Evolutionary conservation across 2,113 vertebrate genomes (phyloP), one percentile per base, ranked within the genome.

Genomic region (Prunella fulvescens): DNA sequence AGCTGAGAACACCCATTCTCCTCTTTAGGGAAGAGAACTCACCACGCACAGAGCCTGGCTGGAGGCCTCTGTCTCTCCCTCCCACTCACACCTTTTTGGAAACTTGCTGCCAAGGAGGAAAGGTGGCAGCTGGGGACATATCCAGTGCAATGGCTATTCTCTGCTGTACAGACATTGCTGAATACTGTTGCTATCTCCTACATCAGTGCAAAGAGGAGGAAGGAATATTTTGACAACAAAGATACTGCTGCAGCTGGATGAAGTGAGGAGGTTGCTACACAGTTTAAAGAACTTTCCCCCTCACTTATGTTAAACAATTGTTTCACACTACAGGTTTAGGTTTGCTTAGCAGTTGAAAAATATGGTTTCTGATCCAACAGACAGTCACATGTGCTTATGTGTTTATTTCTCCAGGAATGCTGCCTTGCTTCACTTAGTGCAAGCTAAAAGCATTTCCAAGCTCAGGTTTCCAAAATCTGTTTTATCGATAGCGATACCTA

Each of bases 171-270:
- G 72, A 35, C 7, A 0, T 6, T 56, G 74, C 74, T 65, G 60
- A 66, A 60, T 39, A 20, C 65, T 50, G 53, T 6, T 37, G 28
- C 76, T 60, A 76, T 29, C 35, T 54, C 7, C 2, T 40, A 24
- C 45, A 81, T 51, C 61, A 35, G 57, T 29, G 48, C n/a, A 60
- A 71, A 67, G 48, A 48, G 39, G 54, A 9, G 10, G 20, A 84
- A 81, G 65, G 65, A 87, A 25, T 92, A 94, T 93, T 95, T 93
- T 87, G 73, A 76, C 69, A 89, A 81, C 60, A 89, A 92, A 93
- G 56, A 93, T n/a, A 42, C 22, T 53, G 61, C 16, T 84, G 65
- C 44, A 94, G 73, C 78, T 76, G 53, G 57, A 72, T 85, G n/a
- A 85, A 87, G 53, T 3, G 19, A 72, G 57, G 17, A 87, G 60